Evolutionary conservation across 2,797 vertebrate species (phyloP).

Genomic region (Pelobates cultripes): DNA sequence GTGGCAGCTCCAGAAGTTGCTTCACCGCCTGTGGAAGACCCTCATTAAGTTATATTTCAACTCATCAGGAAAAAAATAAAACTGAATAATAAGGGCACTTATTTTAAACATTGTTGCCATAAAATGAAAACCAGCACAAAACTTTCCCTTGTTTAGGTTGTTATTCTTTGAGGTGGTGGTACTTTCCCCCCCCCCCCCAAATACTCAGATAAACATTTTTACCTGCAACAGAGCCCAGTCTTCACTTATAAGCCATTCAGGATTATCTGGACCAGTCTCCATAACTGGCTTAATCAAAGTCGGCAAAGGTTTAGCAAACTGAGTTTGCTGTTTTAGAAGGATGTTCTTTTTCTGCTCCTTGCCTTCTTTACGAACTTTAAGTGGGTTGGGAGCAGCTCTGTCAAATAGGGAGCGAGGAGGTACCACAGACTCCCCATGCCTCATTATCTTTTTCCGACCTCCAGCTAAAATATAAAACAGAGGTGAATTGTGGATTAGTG

Average conservation of each 20-base stretch:
- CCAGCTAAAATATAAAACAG: constrained; percentile 64
- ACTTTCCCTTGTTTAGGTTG: no score
- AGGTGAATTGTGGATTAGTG: no score
- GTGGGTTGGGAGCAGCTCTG: constrained; percentile 81
- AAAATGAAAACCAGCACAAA: no score
- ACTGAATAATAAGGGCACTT: no score
- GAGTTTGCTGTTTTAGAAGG: constrained; percentile 88
- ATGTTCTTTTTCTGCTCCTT: constrained; percentile 95
- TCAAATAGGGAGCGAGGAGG: constrained; percentile 92
- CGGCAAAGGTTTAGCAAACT: constrained; percentile 88
- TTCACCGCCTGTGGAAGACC: constrained; percentile 81
- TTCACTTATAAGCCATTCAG: constrained; percentile 93
- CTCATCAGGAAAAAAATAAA: no score
- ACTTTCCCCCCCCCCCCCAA: no score
- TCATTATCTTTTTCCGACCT: constrained; percentile 91
- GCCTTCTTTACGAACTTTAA: constrained; percentile 87
- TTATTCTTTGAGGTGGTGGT: no score
- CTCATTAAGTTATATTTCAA: not conserved
- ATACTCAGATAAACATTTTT: constrained; percentile 13
- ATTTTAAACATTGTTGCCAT: no score
- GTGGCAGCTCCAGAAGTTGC: constrained; percentile 88
- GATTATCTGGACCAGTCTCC: constrained; percentile 88
- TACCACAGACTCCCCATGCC: constrained; percentile 88
- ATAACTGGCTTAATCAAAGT: constrained; percentile 86
- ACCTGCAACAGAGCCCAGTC: constrained; percentile 96